Base-by-base conservation (phyloP, 2,888 invertebrate species). In the Pseudanteris insignis region DNA sequence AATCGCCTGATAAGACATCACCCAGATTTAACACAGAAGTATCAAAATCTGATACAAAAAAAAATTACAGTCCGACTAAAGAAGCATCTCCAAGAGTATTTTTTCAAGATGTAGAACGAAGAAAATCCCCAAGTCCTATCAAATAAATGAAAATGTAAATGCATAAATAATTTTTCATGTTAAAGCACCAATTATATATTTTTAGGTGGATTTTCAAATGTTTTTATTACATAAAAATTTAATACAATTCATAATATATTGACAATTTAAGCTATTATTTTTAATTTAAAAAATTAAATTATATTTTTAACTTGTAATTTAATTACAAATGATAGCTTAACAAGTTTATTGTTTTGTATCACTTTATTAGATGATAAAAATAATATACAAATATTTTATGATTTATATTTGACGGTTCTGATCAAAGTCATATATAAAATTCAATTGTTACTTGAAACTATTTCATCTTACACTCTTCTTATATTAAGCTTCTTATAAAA, bases 401-500 rank as follows among this genome's bases (percentile, higher is more conserved):
- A 43, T 37, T 11, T 57, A 43, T 48, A 43, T 48, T 57, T 5
- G 11, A 48, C 24, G 36, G 9, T 30, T 41, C 25, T 24, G 34
- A 29, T 47, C 41, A 43, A 9, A 32, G 34, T 36, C 43, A 37
- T 32, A 26, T 24, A 32, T 58, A 37, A 43, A 57, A 43, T 7
- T 34, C 26, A 11, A 11, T 28, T 21, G 38, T 38, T 30, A 28
- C 33, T 21, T 4, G 29, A 9, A 18, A n/a, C 25, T 43, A 32
- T 7, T 32, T 44, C 37, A 50, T 50, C 36, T 40, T 58, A 59
- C 59, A 58, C 6, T 2, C 24, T 37, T 33, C 50, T 55, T 50
- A 54, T 28, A 54, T 51, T 54, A 54, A 10, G 28, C 11, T 37
- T 40, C 48, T 54, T 51, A 51, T 53, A 59, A 62, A 47, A 62